phyloP scores from a whole-genome alignment of 2,888 invertebrate species.

The Napeogenes inachia region DNA sequence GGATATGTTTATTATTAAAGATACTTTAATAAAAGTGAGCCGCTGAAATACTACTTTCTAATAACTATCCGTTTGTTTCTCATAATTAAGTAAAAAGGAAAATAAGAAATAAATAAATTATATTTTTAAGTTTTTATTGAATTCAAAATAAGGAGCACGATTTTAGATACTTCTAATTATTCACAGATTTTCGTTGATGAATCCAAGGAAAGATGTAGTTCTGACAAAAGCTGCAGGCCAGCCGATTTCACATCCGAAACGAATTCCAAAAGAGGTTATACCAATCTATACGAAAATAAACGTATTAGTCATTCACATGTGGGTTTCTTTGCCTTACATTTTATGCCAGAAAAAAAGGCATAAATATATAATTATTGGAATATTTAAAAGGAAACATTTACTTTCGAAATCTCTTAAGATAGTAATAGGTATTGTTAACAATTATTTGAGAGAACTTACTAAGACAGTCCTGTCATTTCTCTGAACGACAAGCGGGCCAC shows the following conservation, averaged over 20 bases:
- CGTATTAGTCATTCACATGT: not conserved
- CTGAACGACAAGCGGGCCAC: slow-evolving; percentile 47
- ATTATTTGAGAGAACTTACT: slow-evolving; percentile 35
- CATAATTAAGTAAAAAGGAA: too few relatives aligned
- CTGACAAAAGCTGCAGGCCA: slow-evolving; percentile 48
- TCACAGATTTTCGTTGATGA: slow-evolving; percentile 42
- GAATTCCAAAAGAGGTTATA: slow-evolving; percentile 46
- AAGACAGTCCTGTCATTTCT: slow-evolving; percentile 36
- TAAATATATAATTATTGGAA: too few relatives aligned
- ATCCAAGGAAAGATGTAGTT: slow-evolving; percentile 43
- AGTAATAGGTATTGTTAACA: too few relatives aligned
- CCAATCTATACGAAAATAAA: slow-evolving; percentile 37
- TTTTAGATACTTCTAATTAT: not conserved
- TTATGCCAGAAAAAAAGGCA: too few relatives aligned
- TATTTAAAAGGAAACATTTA: too few relatives aligned
- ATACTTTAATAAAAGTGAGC: too few relatives aligned
- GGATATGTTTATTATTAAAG: too few relatives aligned
- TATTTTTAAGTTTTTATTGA: not conserved
- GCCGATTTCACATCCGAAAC: slow-evolving; percentile 40
- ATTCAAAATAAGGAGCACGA: not conserved
- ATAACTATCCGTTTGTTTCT: too few relatives aligned
- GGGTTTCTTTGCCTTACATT: too few relatives aligned
- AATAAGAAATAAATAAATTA: not conserved
- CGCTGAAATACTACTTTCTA: too few relatives aligned
- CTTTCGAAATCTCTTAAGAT: too few relatives aligned